phyloP scores from a whole-genome alignment of 2,797 vertebrate species.

The Acrocephalus scirpaceus region DNA sequence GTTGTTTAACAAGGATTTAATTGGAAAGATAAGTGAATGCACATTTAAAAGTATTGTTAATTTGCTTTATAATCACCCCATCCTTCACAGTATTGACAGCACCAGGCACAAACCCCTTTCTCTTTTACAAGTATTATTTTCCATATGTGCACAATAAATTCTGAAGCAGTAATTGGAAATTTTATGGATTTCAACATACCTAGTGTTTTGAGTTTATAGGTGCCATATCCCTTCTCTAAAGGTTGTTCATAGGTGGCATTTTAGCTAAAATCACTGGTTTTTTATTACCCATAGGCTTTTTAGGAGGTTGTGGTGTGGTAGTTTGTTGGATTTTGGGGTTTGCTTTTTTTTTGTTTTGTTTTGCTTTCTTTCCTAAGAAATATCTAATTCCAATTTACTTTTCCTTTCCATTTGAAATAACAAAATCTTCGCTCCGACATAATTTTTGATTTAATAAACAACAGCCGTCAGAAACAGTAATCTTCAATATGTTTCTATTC shows the following conservation, averaged over 20 bases:
- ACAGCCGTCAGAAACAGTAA: not conserved
- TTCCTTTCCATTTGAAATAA: slow-evolving; percentile 4
- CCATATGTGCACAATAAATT: slow-evolving; percentile 86
- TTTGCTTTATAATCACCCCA: slow-evolving; percentile 89
- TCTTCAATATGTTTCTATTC: slow-evolving; percentile 47
- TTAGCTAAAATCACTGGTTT: slow-evolving; percentile 10
- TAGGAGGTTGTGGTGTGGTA: not conserved
- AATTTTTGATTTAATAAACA: slow-evolving; percentile 53
- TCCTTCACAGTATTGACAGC: slow-evolving; percentile 88
- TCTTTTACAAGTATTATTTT: slow-evolving; percentile 88
- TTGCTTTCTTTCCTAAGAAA: not conserved
- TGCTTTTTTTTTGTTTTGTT: not conserved
- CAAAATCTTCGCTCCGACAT: not conserved
- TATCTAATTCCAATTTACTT: slow-evolving; percentile 7
- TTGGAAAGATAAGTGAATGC: slow-evolving; percentile 90
- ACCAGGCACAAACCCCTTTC: slow-evolving; percentile 83
- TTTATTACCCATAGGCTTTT: not conserved
- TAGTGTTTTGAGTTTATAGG: slow-evolving; percentile 73
- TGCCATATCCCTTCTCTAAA: slow-evolving; percentile 59
- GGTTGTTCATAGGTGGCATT: slow-evolving; percentile 61
- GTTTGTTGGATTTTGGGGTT: not conserved
- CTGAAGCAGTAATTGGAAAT: slow-evolving; percentile 83
- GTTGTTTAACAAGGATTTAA: slow-evolving; percentile 90
- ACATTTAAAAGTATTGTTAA: slow-evolving; percentile 90
- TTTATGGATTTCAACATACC: slow-evolving; percentile 81